Conservation (phyloP, 2,797 vertebrate species). For the Tragelaphus oryx region DNA sequence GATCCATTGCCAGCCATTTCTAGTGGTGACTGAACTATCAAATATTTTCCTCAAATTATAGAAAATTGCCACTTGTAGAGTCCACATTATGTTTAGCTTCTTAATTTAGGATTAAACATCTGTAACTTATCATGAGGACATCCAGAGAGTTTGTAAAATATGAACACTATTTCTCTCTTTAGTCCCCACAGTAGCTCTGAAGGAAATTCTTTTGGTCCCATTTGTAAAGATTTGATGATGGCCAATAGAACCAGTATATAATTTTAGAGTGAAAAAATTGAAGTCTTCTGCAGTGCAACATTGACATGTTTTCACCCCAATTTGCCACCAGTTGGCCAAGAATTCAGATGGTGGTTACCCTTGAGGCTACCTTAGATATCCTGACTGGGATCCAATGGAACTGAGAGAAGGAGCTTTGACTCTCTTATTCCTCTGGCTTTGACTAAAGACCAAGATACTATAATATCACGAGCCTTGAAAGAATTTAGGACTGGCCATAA, state of each 20-base stretch:
- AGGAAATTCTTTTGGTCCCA: constrained; percentile 31
- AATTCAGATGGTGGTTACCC: not conserved
- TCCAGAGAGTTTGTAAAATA: constrained; percentile 49
- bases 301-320: constrained; percentile 52
- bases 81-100: constrained; percentile 59
- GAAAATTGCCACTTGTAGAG: constrained; percentile 63
- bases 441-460: not conserved
- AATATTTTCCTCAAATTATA: constrained; percentile 66
- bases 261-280: constrained; percentile 39
- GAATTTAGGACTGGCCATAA: not conserved
- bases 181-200: constrained; percentile 8
- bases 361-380: not conserved
- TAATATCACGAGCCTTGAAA: not conserved
- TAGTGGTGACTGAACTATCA: constrained; percentile 62
- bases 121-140: constrained; percentile 59
- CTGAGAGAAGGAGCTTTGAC: not conserved
- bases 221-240: constrained; percentile 46
- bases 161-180: constrained; percentile 41
- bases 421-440: not conserved
- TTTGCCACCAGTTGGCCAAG: constrained; percentile 15
- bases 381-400: not conserved
- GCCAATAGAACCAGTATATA: constrained; percentile 43
- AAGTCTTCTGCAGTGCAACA: not conserved
- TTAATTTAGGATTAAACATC: constrained; percentile 71
- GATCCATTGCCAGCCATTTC: constrained; percentile 46